These are phyloP conservation scores for Xiphophorus couchianus DNA, from an alignment of 2,113 vertebrate genomes.

Conservation along the genomic window DNA sequence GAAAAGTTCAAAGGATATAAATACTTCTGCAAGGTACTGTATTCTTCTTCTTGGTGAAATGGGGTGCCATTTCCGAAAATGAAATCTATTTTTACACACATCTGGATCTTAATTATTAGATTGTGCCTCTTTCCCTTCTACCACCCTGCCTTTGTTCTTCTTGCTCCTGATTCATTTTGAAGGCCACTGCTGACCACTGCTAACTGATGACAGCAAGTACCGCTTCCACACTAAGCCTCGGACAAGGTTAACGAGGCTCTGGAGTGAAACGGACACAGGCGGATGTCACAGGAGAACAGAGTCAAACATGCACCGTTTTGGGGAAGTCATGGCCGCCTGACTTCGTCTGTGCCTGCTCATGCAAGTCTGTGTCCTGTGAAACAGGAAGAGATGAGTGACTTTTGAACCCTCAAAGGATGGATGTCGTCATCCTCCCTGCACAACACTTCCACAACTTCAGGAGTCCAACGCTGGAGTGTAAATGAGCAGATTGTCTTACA, in stretches of 20 bases:
- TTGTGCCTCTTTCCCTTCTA: not conserved
- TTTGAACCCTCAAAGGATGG: constrained; percentile 71
- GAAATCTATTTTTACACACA: not conserved
- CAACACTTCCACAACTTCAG: constrained; percentile 50
- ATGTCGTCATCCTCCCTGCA: constrained; percentile 64
- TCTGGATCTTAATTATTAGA: not conserved
- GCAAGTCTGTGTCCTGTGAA: constrained; percentile 73
- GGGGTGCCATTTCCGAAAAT: not conserved
- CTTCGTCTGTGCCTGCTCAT: constrained; percentile 50
- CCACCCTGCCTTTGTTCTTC: not conserved
- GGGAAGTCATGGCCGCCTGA: constrained; percentile 59
- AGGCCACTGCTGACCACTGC: constrained; percentile 20
- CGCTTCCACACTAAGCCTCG: constrained; percentile 46
- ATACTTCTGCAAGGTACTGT: too few species aligned
- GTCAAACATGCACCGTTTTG: constrained; percentile 44
- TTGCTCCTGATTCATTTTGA: constrained; percentile 26
- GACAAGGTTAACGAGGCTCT: constrained; percentile 59
- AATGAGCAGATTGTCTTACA: constrained; percentile 30
- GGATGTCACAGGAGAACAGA: constrained; percentile 37
- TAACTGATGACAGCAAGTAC: constrained; percentile 22
- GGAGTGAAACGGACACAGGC: constrained; percentile 44
- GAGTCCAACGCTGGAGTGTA: constrained; percentile 15
- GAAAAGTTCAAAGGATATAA: not conserved
- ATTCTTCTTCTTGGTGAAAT: not conserved
- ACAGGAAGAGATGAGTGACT: constrained; percentile 78